Evolutionary conservation across 2,113 vertebrate species (phyloP).

Genomic region (Halcyon malimbica): DNA sequence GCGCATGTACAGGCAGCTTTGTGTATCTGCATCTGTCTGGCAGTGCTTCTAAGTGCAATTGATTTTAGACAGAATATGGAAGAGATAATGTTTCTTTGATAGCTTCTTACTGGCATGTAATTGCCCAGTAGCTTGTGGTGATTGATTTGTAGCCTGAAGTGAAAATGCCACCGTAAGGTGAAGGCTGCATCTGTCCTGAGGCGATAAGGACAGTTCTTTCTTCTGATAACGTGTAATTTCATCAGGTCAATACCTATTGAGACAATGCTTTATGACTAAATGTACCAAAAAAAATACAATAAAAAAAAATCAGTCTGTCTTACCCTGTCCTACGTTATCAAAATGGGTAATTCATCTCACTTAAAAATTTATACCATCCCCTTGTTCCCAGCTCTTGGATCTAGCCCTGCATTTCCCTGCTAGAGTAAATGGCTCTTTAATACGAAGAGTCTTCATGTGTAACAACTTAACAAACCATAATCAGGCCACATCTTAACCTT

Average conservation of each 20-base stretch:
- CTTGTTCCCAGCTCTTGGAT: not conserved
- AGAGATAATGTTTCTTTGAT: not conserved
- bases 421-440: constrained; percentile 15
- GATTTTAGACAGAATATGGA: not conserved
- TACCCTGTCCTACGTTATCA: not conserved
- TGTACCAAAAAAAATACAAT: not conserved
- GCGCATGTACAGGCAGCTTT: not conserved
- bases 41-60: not conserved
- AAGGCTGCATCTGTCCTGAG: not conserved
- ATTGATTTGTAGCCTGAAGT: not conserved
- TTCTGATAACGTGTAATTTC: not conserved
- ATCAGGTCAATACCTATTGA: not conserved
- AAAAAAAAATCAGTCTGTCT: too few relatives aligned
- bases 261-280: not conserved
- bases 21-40: not conserved
- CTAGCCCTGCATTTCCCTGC: not conserved
- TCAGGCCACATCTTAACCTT: constrained; percentile 54
- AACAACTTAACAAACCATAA: constrained; percentile 40
- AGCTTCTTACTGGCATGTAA: not conserved
- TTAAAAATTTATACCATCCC: not conserved
- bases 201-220: not conserved
- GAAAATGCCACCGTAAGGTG: not conserved
- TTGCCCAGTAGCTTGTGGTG: not conserved
- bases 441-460: constrained; percentile 10
- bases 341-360: not conserved